phyloP scores from a whole-genome alignment of 2,888 invertebrate genomes.

The Harpalus rufipes region DNA sequence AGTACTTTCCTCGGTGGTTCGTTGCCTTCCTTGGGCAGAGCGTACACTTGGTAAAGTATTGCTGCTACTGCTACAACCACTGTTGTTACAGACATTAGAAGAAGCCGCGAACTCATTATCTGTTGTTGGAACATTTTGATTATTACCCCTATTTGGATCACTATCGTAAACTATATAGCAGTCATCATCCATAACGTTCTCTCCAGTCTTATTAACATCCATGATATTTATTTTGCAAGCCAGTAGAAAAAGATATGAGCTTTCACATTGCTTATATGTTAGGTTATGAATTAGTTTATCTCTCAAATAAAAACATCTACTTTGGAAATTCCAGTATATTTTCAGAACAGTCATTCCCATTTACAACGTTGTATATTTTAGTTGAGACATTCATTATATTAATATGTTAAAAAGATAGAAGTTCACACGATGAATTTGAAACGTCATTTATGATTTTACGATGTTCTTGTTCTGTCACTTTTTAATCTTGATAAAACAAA shows the following conservation, averaged over 20 bases:
- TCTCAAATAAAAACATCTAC: slow-evolving; percentile 33
- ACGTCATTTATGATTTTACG: background rate
- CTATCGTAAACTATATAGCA: slow-evolving; percentile 36
- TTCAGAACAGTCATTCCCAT: slow-evolving; percentile 60
- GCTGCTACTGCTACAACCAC: slow-evolving; percentile 59
- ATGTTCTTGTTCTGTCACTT: background rate
- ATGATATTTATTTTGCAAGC: slow-evolving; percentile 42
- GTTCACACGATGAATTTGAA: background rate
- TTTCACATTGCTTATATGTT: slow-evolving; percentile 51
- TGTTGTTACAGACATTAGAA: slow-evolving; percentile 61
- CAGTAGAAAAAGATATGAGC: slow-evolving; percentile 38
- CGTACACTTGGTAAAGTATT: slow-evolving; percentile 64
- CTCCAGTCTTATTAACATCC: background rate
- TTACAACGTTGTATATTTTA: slow-evolving; percentile 37
- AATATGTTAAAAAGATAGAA: slow-evolving; percentile 8
- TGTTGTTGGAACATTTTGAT: slow-evolving; percentile 68
- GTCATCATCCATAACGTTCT: slow-evolving; percentile 12
- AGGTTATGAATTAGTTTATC: slow-evolving; percentile 56
- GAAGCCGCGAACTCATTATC: slow-evolving; percentile 62
- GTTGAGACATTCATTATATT: slow-evolving; percentile 61
- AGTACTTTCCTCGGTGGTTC: slow-evolving; percentile 69
- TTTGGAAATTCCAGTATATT: slow-evolving; percentile 45
- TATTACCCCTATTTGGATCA: slow-evolving; percentile 54
- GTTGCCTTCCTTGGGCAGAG: slow-evolving; percentile 33
- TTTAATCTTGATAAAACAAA: background rate